These are phyloP conservation scores for Siniperca chuatsi DNA, from an alignment of 2,113 vertebrate genomes.

Conservation along the genomic window DNA sequence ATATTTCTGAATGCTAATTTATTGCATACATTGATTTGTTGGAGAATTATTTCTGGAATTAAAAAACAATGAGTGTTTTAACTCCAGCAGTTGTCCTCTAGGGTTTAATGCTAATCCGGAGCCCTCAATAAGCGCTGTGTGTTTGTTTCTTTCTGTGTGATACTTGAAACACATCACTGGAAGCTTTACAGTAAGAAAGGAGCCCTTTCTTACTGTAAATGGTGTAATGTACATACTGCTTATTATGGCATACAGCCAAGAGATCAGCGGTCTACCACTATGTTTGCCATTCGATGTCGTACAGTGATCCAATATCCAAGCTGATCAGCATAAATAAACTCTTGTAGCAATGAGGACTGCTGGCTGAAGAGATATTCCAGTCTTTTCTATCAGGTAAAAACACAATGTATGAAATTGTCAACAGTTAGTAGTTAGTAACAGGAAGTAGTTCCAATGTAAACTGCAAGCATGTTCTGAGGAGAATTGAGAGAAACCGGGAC, in stretches of 20 bases:
- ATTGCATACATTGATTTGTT: not conserved
- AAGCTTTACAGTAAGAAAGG: not conserved
- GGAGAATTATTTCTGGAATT: not conserved
- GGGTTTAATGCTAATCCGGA: not conserved
- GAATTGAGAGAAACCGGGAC: not conserved
- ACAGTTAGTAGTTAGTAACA: not conserved
- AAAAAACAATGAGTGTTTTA: not conserved
- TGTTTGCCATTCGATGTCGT: not conserved
- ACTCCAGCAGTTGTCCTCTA: not conserved
- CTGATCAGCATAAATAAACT: slow-evolving; percentile 34
- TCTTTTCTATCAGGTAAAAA: not conserved
- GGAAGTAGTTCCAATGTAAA: not conserved
- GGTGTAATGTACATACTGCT: not conserved
- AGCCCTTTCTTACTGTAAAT: not conserved
- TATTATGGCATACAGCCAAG: not conserved
- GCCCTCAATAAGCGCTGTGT: not conserved
- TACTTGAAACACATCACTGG: not conserved
- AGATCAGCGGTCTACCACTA: slow-evolving; percentile 17
- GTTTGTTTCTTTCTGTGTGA: not conserved
- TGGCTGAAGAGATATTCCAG: not conserved
- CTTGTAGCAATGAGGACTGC: not conserved
- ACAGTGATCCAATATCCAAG: slow-evolving; percentile 35
- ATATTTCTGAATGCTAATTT: not conserved
- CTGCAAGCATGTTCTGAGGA: not conserved
- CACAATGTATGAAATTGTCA: slow-evolving; percentile 6